Evolutionary conservation across 1,140 invertebrate species (phyloP).

Genomic region (Brachionus rotundiformis): DNA sequence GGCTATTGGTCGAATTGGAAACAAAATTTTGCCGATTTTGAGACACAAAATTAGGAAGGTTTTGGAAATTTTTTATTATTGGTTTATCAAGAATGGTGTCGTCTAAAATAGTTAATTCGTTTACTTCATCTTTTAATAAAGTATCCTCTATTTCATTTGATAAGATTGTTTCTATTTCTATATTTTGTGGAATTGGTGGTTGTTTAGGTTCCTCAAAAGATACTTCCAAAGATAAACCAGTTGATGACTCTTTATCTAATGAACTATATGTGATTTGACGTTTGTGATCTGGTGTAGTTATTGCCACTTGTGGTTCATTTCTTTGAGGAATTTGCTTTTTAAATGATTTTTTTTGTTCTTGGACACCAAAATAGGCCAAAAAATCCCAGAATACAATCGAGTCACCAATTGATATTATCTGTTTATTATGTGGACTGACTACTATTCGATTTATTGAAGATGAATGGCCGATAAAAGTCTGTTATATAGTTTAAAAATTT

Average conservation of each 20-base stretch:
- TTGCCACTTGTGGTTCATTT: neutral
- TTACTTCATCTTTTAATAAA: constrained; percentile 6
- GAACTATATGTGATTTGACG: too few relatives aligned
- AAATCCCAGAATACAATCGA: constrained; percentile 64
- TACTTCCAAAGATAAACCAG: neutral
- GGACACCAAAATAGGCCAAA: constrained; percentile 54
- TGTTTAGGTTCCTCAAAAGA: constrained; percentile 19
- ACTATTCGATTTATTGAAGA: constrained; percentile 59
- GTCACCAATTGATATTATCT: constrained; percentile 60
- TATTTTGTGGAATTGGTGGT: constrained; percentile 17
- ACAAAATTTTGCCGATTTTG: neutral
- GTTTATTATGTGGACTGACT: constrained; percentile 59
- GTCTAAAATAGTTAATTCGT: constrained; percentile 9
- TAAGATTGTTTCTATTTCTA: constrained; percentile 36
- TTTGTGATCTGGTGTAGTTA: neutral
- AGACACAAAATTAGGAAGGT: neutral
- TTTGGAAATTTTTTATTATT: neutral
- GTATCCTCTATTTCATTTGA: constrained; percentile 28
- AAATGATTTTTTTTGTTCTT: neutral
- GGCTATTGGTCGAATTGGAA: neutral
- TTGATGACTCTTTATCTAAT: neutral
- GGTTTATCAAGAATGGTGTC: neutral
- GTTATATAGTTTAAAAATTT: too few relatives aligned
- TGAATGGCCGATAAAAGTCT: constrained; percentile 64
- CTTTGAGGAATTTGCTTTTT: neutral